Evolutionary conservation across 2,888 invertebrate species (phyloP).

Genomic region (Girardia tigrina): DNA sequence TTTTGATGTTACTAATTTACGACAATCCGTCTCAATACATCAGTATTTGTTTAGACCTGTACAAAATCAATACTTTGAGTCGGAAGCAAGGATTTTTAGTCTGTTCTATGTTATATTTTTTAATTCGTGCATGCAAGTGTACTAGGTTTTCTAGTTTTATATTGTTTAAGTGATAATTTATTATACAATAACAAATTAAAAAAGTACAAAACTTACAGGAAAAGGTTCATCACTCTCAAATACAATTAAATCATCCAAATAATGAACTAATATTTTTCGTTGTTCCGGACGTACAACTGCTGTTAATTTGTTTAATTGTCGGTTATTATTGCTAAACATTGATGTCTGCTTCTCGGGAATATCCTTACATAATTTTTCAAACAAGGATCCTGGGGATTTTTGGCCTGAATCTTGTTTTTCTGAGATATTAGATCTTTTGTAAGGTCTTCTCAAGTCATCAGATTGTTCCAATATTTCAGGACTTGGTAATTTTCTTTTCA

Average conservation of each 20-base stretch:
- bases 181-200: too few species aligned
- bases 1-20: too few species aligned
- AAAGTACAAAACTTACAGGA: conserved; percentile 46
- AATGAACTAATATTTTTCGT: conserved; percentile 64
- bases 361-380: neutral
- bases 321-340: neutral
- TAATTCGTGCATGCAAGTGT: too few species aligned
- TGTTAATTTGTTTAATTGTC: neutral
- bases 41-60: too few species aligned
- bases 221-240: conserved; percentile 63
- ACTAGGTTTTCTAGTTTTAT: too few species aligned
- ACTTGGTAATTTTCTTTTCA: conserved; percentile 17
- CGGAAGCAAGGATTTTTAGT: too few species aligned
- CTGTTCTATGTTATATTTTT: too few species aligned
- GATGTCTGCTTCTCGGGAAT: neutral
- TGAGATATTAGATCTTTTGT: neutral
- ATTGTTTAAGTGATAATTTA: too few species aligned
- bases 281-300: conserved; percentile 30
- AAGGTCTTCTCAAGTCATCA: neutral
- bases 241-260: conserved; percentile 88
- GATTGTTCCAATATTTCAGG: neutral
- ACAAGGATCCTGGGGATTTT: neutral
- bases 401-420: neutral
- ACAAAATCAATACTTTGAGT: too few species aligned
- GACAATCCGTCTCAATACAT: too few species aligned